Evolutionary conservation across 2,888 invertebrate genomes (phyloP).

Genomic region (Encarsia formosa): DNA sequence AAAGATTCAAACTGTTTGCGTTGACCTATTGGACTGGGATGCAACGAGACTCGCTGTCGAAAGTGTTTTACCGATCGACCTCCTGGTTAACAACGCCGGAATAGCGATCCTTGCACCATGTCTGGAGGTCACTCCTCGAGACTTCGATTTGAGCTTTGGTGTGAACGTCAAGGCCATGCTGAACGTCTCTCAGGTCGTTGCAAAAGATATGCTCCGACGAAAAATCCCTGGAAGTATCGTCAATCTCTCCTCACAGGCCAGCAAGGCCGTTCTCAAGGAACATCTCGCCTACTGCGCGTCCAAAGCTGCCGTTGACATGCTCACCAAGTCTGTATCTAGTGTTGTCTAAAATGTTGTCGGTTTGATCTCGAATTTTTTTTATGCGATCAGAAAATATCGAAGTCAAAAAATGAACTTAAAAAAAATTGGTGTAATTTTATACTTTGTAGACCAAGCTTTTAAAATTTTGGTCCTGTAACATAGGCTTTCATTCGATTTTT

Average conservation of each 20-base stretch:
- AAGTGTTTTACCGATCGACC: conserved; percentile 66
- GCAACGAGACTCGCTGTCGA: conserved; percentile 60
- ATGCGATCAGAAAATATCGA: no score
- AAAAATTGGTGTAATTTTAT: no score
- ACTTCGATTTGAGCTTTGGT: conserved; percentile 65
- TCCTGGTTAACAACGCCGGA: conserved; percentile 88
- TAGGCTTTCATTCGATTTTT: no score
- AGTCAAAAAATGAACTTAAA: no score
- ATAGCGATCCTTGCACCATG: conserved; percentile 68
- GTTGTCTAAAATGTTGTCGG: neutral
- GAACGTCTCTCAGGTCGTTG: conserved; percentile 80
- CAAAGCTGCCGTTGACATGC: conserved; percentile 84
- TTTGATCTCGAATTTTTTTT: neutral
- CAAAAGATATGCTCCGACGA: conserved; percentile 67
- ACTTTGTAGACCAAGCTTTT: no score
- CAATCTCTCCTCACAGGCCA: conserved; percentile 81
- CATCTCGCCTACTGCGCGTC: conserved; percentile 80
- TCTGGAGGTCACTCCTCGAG: conserved; percentile 62
- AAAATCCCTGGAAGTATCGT: conserved; percentile 77
- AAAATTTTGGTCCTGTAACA: no score
- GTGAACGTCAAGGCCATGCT: conserved; percentile 82
- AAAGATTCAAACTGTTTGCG: conserved; percentile 63
- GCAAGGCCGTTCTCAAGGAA: conserved; percentile 64
- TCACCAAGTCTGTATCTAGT: conserved; percentile 57
- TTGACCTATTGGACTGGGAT: conserved; percentile 75